Evolutionary conservation across 2,797 vertebrate species (phyloP).

Genomic region (Falco concolor): DNA sequence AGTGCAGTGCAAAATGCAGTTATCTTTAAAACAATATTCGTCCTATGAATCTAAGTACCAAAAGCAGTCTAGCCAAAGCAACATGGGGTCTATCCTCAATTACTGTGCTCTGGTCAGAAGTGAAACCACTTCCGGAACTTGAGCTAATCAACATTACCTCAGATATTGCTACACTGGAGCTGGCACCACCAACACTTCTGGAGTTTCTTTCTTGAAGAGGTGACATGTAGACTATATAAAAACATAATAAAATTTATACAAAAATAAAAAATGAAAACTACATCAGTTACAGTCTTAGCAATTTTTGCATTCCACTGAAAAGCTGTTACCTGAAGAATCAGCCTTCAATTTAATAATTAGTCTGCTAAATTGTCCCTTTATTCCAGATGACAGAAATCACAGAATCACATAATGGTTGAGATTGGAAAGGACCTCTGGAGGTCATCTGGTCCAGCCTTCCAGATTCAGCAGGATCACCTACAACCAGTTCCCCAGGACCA

Average conservation of each 20-base stretch:
- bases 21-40: neutral
- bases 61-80: neutral
- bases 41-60: neutral
- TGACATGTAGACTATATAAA: neutral
- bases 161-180: neutral
- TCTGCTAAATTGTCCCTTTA: neutral
- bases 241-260: neutral
- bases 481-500: neutral
- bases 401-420: neutral
- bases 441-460: neutral
- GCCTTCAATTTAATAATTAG: neutral
- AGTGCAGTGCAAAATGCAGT: neutral
- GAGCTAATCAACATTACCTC: neutral
- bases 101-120: neutral
- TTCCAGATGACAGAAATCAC: neutral
- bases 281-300: neutral
- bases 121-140: neutral
- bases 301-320: constrained; percentile 18
- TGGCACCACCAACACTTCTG: neutral
- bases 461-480: neutral
- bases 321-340: neutral
- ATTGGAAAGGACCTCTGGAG: neutral
- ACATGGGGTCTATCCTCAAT: neutral
- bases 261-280: neutral
- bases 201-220: neutral